A percentile compares a stretch with the other conserved stretches of the same genome.
These are phyloP conservation scores for Tridacna crocea DNA, from an alignment of 2,888 invertebrate genomes.

Conservation along the genomic window DNA sequence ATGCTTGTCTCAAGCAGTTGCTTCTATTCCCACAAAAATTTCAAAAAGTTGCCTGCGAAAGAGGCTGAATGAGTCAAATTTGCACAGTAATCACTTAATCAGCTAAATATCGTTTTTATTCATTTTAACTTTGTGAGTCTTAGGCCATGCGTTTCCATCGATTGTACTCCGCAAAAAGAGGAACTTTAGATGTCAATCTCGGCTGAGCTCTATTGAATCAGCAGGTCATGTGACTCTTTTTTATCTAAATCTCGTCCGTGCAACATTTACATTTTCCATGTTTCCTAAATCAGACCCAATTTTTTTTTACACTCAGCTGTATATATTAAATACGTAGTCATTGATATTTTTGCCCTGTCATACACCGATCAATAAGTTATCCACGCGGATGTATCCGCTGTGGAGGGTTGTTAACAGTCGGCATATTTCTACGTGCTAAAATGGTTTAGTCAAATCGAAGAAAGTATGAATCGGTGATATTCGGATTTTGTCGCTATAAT, in stretches of 20 bases:
- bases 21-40: not conserved
- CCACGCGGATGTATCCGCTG: conserved; percentile 10
- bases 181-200: not conserved
- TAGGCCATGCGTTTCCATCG: no score
- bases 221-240: not conserved
- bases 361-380: conserved; percentile 2
- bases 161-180: not conserved
- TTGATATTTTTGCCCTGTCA: conserved; percentile 14
- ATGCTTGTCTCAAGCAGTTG: not conserved
- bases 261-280: conserved; percentile 21
- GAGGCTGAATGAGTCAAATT: not conserved
- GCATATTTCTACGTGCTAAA: conserved; percentile 11
- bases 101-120: no score
- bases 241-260: conserved; percentile 14
- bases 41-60: not conserved
- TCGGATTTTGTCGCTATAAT: conserved; percentile 11
- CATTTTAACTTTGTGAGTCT: no score
- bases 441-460: conserved; percentile 13
- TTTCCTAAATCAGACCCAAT: conserved; percentile 7
- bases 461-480: conserved; percentile 9
- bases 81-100: not conserved
- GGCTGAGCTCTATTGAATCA: conserved; percentile 18
- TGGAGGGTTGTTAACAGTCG: conserved; percentile 5
- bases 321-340: conserved; percentile 20
- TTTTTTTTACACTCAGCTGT: not conserved